These are phyloP conservation scores for Alexandromys fortis DNA, from an alignment of 2,113 vertebrate genomes.

Conservation along the genomic window DNA sequence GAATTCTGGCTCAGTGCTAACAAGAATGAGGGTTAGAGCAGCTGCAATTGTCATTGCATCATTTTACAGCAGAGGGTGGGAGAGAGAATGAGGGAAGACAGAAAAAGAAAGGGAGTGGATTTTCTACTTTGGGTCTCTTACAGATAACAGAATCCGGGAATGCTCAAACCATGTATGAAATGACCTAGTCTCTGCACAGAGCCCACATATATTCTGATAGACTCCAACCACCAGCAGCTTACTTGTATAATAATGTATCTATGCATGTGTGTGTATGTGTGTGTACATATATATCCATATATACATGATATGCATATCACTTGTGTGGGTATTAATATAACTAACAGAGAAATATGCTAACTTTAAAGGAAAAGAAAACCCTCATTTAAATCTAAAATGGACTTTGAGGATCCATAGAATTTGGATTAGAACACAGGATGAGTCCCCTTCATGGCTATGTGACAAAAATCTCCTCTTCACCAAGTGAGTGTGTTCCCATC, in stretches of 20 bases:
- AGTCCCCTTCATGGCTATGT: neutral
- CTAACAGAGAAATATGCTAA: neutral
- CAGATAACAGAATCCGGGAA: neutral
- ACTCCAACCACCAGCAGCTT: neutral
- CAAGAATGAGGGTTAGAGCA: neutral
- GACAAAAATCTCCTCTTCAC: neutral
- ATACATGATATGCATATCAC: neutral
- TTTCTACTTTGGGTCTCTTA: neutral
- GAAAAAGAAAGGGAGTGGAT: neutral
- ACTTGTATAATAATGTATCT: neutral
- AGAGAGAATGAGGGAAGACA: neutral
- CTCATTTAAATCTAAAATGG: neutral
- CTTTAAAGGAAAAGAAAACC: neutral
- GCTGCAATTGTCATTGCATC: neutral
- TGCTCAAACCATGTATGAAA: neutral
- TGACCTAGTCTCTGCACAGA: neutral
- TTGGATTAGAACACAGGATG: conserved; percentile 13
- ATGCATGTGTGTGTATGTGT: neutral
- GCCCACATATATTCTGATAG: neutral
- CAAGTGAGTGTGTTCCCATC: neutral
- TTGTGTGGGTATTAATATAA: neutral
- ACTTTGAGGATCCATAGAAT: neutral
- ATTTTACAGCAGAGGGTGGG: neutral
- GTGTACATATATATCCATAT: neutral
- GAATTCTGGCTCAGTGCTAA: too few relatives aligned